Evolutionary conservation across 2,888 invertebrate genomes (phyloP).

Genomic region (Anoncus sp.): DNA sequence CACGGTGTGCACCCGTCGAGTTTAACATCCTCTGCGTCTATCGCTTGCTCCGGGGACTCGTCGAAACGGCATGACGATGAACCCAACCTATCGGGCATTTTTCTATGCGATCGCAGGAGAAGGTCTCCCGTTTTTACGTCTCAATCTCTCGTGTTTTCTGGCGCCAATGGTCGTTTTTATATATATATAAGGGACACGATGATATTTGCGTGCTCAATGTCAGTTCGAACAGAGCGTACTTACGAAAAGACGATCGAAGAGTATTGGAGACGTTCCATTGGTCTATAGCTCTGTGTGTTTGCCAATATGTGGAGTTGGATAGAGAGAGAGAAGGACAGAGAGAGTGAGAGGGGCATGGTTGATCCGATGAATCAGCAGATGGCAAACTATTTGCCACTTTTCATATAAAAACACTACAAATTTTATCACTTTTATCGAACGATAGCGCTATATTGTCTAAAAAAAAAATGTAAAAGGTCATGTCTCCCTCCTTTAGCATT

Average conservation of each 20-base stretch:
- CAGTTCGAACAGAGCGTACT: not conserved
- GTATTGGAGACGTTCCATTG: conserved; percentile 31
- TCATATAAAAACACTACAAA: too few species aligned
- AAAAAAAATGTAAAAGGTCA: too few species aligned
- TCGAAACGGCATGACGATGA: conserved; percentile 44
- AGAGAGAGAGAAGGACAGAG: not conserved
- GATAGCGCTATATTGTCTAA: too few species aligned
- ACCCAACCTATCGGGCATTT: conserved; percentile 30
- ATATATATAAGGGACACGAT: not conserved
- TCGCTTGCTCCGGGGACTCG: conserved; percentile 48
- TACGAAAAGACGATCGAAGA: not conserved
- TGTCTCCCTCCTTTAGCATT: too few species aligned
- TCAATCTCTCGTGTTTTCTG: conserved; percentile 22
- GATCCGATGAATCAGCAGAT: not conserved
- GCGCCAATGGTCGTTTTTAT: not conserved
- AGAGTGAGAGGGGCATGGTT: too few species aligned
- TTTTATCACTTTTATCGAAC: too few species aligned
- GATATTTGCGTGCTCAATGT: conserved; percentile 23
- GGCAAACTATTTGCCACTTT: too few species aligned
- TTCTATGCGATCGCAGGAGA: conserved; percentile 19
- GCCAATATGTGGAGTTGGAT: not conserved
- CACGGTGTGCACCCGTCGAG: conserved; percentile 39
- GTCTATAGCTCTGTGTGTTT: conserved; percentile 6
- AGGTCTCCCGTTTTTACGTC: conserved; percentile 18
- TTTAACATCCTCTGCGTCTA: conserved; percentile 49